Percentiles rank a stretch among this genome's conserved stretches.
Evolutionary conservation across 2,888 invertebrate species (phyloP).

Genomic region (Elysia crispata): DNA sequence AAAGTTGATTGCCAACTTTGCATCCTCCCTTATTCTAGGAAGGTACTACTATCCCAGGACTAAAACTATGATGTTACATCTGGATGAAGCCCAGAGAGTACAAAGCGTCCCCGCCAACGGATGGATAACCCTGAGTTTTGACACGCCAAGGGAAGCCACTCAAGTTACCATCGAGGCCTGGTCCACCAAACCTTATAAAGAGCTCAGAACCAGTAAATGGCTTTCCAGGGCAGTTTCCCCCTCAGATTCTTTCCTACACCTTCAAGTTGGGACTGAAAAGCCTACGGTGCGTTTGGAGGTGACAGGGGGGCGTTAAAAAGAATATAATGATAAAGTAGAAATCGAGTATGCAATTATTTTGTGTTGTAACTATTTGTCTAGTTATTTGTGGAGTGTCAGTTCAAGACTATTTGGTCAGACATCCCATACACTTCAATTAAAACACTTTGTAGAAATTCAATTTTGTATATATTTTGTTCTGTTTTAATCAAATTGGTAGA

Average conservation of each 20-base stretch:
- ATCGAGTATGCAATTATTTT: too few species aligned
- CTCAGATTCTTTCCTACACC: slow-evolving; percentile 19
- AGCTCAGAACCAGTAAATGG: neutral
- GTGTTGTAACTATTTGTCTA: too few species aligned
- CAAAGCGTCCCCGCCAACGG: slow-evolving; percentile 19
- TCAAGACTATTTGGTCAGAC: too few species aligned
- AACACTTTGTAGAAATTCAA: too few species aligned
- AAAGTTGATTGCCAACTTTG: too few species aligned
- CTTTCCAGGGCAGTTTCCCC: slow-evolving; percentile 5
- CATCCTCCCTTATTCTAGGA: too few species aligned
- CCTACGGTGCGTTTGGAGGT: neutral
- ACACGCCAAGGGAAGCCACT: neutral
- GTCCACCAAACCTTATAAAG: neutral
- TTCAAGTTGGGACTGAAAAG: neutral
- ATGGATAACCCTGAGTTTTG: neutral
- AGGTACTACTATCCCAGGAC: neutral
- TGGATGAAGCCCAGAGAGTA: neutral
- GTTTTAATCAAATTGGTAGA: too few species aligned
- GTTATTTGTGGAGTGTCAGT: too few species aligned
- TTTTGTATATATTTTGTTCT: too few species aligned
- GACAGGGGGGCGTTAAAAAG: too few species aligned
- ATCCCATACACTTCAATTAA: too few species aligned
- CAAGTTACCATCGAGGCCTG: neutral
- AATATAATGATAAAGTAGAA: too few species aligned
- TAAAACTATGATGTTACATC: neutral